A percentile compares a stretch with the other conserved stretches of the same genome.
Evolutionary conservation across 2,797 vertebrate genomes (phyloP).

Genomic region (Gadopsis bispinosus): DNA sequence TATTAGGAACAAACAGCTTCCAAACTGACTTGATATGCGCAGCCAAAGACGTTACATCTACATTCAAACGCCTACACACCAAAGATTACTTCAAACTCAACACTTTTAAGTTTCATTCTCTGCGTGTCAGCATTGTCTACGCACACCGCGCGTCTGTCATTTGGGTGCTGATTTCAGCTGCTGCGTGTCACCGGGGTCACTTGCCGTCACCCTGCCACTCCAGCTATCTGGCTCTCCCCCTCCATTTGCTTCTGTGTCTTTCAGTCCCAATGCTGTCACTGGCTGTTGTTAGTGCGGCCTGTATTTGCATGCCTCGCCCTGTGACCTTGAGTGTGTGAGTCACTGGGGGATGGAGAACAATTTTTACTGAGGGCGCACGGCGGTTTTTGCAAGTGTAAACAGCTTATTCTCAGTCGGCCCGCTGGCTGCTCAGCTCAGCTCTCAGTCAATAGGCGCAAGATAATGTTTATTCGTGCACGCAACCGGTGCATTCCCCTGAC

Average conservation of each 20-base stretch:
- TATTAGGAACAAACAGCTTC: conserved; percentile 27
- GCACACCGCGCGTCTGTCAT: conserved; percentile 21
- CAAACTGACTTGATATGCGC: neutral
- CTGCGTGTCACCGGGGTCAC: conserved; percentile 41
- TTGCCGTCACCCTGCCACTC: conserved; percentile 32
- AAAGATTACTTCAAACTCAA: conserved; percentile 9
- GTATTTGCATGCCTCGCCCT: conserved; percentile 53
- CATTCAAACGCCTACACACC: conserved; percentile 11
- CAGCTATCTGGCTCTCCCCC: conserved; percentile 6
- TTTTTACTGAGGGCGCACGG: conserved; percentile 53
- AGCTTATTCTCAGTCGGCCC: conserved; percentile 72
- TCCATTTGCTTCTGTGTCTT: conserved; percentile 18
- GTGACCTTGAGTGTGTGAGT: conserved; percentile 64
- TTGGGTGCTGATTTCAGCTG: conserved; percentile 49
- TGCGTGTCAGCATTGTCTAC: conserved; percentile 17
- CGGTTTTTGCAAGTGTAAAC: conserved; percentile 75
- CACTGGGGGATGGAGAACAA: conserved; percentile 43
- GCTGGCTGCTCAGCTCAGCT: conserved; percentile 63
- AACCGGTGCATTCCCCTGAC: conserved; percentile 62
- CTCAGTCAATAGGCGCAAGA: conserved; percentile 71
- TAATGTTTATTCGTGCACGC: conserved; percentile 76
- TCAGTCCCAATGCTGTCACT: conserved; percentile 51
- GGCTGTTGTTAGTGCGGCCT: conserved; percentile 37
- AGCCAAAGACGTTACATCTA: conserved; percentile 15
- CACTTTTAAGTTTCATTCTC: conserved; percentile 5